phyloP scores from a whole-genome alignment of 64 coral and sea anemone genomes.

The Platygyra sinensis region DNA sequence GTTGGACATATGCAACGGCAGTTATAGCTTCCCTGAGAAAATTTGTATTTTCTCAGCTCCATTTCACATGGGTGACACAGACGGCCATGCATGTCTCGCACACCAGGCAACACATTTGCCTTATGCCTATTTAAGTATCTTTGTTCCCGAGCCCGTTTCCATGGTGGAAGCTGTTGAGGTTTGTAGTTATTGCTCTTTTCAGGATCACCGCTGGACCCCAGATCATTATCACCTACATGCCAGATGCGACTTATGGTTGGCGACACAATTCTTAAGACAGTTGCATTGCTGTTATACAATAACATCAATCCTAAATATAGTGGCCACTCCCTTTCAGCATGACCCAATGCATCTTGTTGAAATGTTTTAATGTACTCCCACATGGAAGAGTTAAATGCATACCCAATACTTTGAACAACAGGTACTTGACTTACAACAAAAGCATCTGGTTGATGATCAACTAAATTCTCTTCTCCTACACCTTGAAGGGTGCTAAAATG shows the following conservation, averaged over 20 bases:
- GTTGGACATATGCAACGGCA: slow-evolving; percentile 82
- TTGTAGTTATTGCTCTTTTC: neutral
- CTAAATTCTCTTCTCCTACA: slow-evolving; percentile 64
- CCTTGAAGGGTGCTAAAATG: slow-evolving; percentile 86
- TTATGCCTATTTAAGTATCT: slow-evolving; percentile 76
- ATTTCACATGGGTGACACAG: slow-evolving; percentile 89
- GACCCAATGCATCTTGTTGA: slow-evolving; percentile 73
- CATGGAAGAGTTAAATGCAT: slow-evolving; percentile 80
- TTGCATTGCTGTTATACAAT: slow-evolving; percentile 86
- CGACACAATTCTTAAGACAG: slow-evolving; percentile 72
- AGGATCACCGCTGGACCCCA: slow-evolving; percentile 29
- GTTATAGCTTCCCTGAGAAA: slow-evolving; percentile 58
- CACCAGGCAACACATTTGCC: slow-evolving; percentile 76
- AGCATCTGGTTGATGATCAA: slow-evolving; percentile 78
- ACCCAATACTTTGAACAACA: slow-evolving; percentile 83
- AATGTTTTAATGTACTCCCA: slow-evolving; percentile 87
- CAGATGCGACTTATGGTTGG: slow-evolving; percentile 92
- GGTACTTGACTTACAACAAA: slow-evolving; percentile 88
- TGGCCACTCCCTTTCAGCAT: slow-evolving; percentile 84
- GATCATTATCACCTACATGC: slow-evolving; percentile 82
- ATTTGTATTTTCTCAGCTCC: slow-evolving; percentile 70
- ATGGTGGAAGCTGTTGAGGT: slow-evolving; percentile 62
- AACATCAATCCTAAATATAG: slow-evolving; percentile 74
- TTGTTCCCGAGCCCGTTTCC: slow-evolving; percentile 80
- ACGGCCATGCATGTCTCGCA: slow-evolving; percentile 84